Base-by-base conservation (phyloP, 1,140 invertebrate genomes). In the Atta colombica region DNA sequence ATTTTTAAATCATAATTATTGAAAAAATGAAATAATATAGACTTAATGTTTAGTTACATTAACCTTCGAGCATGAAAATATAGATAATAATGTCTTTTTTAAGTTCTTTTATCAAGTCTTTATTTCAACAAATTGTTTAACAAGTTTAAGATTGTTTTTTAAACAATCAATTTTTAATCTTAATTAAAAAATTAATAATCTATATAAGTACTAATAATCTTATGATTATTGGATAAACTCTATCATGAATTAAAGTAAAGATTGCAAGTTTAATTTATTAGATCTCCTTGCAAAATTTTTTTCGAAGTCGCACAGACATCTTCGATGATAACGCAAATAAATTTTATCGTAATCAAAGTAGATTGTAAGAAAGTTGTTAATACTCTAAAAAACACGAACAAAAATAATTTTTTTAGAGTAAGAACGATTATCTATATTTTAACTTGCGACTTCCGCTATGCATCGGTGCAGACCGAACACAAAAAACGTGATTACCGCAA, bases 391-490 rank as follows among this genome's bases (percentile, higher is more conserved):
- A 28, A 28, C 3, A 53, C 18, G 10, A 78, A 65, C 10, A 31
- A 58, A 81, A 14, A 55, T 80, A 18, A 66, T n/a, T 55, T 71
- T 71, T 60, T 49, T 14, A 45, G 18, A 21, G 16, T 35, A n/a
- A 31, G 2, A 82, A 55, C 21, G 16, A 81, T 80, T 53, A 31
- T 16, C 6, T 53, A 4, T 18, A 53, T 53, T 18, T 14, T 16
- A 53, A 53, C 14, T 80, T n/a, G 21, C 65, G n/a, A 82, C 66
- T 82, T 82, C 16, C 39, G 66, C 21, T 7, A 82, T 60, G 78
- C 78, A 82, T 58, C 35, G 78, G 28, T 82, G 53, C 77, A 55
- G 68, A 31, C 31, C 21, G 14, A n/a, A n/a, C 21, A 28, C 25
- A 51, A 71, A 71, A 60, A 71, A 39, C 21, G 51, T 16, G 35